Evolutionary conservation across 2,888 invertebrate genomes (phyloP), one percentile per base, ranked within the genome.

Genomic region (Eumacrocentrus americanus): DNA sequence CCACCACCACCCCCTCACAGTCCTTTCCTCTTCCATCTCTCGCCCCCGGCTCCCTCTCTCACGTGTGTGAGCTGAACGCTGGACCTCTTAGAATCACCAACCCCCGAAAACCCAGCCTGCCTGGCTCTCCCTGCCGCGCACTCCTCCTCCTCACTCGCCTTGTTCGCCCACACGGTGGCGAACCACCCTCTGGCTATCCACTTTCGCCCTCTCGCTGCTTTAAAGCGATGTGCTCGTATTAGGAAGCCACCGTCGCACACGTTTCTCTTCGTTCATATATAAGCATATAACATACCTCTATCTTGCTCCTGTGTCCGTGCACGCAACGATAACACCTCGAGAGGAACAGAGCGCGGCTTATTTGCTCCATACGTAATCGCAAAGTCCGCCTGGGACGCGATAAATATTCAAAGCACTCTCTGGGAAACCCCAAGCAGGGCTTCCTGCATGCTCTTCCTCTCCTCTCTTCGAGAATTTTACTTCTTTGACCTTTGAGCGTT

Each of bases 1-100:
- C 73, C 71, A 71, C 70, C 72, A 69, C 70, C 68, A 63, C 57
- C 70, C 68, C 65, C 56, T 46, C 57, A 34, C 54, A 55, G 37
- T 40, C 47, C 59, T 51, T 61, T 37, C 62, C 61, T 62, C 58
- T 44, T 44, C 35, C 37, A 58, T 54, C 55, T 58, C 63, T 59
- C 38, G 58, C 57, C 57, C 51, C 63, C n/a, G n/a, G n/a, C n/a
- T n/a, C n/a, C n/a, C n/a, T n/a, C 62, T 57, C 66, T 35, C 71
- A 72, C 72, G 76, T 74, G 76, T 75, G 73, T 73, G 72, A 58
- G 55, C 58, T 61, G 7, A 71, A 72, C 67, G 72, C 77, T 66
- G 77, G 78, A 78, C 79, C 78, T 78, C 77, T 79, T 79, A 77
- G 79, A 79, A 79, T 77, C 76, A 76, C 72, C 75, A 71, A 70